A percentile compares a stretch with the other conserved stretches of the same genome.
These are phyloP conservation scores for Globia sparganii DNA, from an alignment of 2,888 invertebrate species.

Conservation along the genomic window DNA sequence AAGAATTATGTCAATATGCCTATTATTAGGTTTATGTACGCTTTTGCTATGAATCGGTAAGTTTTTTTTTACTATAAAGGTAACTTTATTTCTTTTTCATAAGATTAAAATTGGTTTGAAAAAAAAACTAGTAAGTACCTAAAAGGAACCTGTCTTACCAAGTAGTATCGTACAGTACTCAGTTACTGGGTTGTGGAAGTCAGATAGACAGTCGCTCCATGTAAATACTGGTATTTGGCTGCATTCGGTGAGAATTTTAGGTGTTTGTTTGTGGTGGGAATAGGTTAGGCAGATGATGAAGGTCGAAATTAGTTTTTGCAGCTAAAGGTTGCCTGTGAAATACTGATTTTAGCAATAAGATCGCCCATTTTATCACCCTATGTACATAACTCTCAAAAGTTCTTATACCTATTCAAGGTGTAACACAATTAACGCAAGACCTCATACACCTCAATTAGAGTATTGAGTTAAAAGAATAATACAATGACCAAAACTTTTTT, in stretches of 20 bases:
- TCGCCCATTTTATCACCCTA: background rate
- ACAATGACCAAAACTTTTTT: too few species aligned
- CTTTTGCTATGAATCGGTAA: constrained; percentile 98
- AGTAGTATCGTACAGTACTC: background rate
- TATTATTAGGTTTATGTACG: constrained; percentile 97
- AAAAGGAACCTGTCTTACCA: background rate
- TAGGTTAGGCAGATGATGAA: too few species aligned
- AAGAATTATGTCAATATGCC: constrained; percentile 97
- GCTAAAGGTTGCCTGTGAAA: too few species aligned
- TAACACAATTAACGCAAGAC: too few species aligned
- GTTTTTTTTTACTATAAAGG: constrained; percentile 44
- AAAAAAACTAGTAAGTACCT: background rate
- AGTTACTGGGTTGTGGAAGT: background rate
- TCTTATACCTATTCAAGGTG: too few species aligned
- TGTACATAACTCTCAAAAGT: too few species aligned
- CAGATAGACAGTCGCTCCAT: background rate
- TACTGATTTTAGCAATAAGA: too few species aligned
- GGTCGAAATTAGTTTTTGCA: too few species aligned
- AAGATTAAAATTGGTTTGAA: background rate
- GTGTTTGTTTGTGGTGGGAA: too few species aligned
- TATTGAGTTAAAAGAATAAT: too few species aligned
- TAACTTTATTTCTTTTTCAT: background rate
- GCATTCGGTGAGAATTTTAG: too few species aligned
- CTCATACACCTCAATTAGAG: too few species aligned
- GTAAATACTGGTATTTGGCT: background rate